These are phyloP conservation scores for Scaptomyza hsui DNA, from an alignment of 1,140 invertebrate species.

Conservation along the genomic window DNA sequence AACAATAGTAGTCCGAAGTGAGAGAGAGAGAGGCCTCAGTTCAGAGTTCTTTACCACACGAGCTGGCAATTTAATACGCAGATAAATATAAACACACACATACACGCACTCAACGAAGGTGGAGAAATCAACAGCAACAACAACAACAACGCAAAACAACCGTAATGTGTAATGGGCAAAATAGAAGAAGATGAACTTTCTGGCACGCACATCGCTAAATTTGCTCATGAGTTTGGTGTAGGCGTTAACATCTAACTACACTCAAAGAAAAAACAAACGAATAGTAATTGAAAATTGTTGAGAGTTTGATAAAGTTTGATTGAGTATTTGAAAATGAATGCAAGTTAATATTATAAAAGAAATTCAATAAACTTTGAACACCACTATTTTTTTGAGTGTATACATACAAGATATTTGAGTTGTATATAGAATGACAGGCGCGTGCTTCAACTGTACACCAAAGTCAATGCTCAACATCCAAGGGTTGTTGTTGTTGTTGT, in stretches of 20 bases:
- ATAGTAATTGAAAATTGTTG: no score
- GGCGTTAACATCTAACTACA: conserved; percentile 11
- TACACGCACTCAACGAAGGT: conserved; percentile 35
- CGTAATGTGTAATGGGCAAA: conserved; percentile 10
- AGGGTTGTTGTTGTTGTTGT: conserved; percentile 8
- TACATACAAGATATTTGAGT: conserved; percentile 23
- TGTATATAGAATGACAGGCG: conserved; percentile 71
- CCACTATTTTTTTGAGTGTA: not conserved
- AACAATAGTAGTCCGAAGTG: conserved; percentile 41
- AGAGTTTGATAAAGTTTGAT: no score
- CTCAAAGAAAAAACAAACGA: not conserved
- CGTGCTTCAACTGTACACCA: conserved; percentile 14
- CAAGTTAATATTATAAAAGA: no score
- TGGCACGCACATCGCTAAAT: conserved; percentile 73
- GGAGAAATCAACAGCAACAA: conserved; percentile 9
- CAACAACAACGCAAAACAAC: not conserved
- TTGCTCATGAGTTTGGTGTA: conserved; percentile 55
- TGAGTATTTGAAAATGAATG: no score
- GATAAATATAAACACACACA: conserved; percentile 70
- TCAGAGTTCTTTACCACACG: conserved; percentile 37
- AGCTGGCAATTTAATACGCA: conserved; percentile 79
- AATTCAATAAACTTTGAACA: no score
- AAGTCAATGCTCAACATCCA: not conserved
- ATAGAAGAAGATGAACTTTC: conserved; percentile 64
- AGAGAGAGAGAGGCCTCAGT: conserved; percentile 11